Conservation (phyloP, 2,888 invertebrate species). For the Plutella xylostella region DNA sequence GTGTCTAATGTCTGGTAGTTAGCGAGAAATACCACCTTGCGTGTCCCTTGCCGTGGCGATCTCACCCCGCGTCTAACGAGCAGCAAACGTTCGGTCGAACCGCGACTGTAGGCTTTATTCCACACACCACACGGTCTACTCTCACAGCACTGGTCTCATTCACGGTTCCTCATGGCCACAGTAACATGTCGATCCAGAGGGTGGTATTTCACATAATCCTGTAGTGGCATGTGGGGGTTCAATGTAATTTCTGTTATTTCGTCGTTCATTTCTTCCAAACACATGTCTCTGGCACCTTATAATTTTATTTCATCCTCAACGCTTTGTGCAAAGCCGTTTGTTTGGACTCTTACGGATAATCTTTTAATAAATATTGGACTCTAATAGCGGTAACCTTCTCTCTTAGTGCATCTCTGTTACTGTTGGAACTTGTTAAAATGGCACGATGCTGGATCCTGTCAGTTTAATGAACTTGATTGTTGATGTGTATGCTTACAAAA, state of each 20-base stretch:
- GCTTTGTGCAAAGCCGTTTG: too few relatives aligned
- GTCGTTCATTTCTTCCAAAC: not conserved
- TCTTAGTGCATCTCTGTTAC: constrained; percentile 47
- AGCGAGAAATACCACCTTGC: constrained; percentile 59
- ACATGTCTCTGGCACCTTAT: constrained; percentile 3
- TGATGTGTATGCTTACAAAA: too few relatives aligned
- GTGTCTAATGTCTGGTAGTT: constrained; percentile 47
- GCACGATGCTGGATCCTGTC: not conserved
- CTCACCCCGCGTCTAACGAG: constrained; percentile 31
- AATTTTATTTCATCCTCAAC: too few relatives aligned
- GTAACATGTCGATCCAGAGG: too few relatives aligned
- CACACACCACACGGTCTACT: constrained; percentile 18
- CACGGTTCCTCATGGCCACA: constrained; percentile 17
- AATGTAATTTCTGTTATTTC: not conserved
- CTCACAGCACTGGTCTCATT: constrained; percentile 20
- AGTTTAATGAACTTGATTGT: too few relatives aligned
- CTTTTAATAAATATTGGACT: too few relatives aligned
- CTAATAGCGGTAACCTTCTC: constrained; percentile 41
- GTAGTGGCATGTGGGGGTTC: constrained; percentile 49
- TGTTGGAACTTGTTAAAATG: constrained; percentile 34
- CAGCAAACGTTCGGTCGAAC: constrained; percentile 33
- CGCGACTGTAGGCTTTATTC: constrained; percentile 11
- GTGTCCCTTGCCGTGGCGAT: constrained; percentile 21
- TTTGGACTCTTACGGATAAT: too few relatives aligned
- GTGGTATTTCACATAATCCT: constrained; percentile 58